These are phyloP conservation scores for Alosa alosa DNA, from an alignment of 2,113 vertebrate species.

Conservation along the genomic window DNA sequence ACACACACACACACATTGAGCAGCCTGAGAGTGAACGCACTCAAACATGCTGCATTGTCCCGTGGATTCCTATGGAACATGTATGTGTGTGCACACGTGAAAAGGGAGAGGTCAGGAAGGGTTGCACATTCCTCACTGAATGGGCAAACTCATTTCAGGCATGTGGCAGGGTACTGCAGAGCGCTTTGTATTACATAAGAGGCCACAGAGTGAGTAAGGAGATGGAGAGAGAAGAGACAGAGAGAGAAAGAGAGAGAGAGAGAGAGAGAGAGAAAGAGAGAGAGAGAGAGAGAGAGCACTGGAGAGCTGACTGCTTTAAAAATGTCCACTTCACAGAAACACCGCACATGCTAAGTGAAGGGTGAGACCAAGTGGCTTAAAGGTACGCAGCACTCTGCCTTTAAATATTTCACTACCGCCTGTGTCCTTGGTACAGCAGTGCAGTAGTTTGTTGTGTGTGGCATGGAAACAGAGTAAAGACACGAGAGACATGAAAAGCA, in stretches of 20 bases:
- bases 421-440: background rate
- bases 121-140: conserved; percentile 6
- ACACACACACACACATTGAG: background rate
- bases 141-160: conserved; percentile 6
- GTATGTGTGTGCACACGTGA: background rate
- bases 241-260: too few relatives aligned
- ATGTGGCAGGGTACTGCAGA: background rate
- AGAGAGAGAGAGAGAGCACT: background rate
- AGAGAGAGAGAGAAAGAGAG: background rate
- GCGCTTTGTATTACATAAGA: background rate
- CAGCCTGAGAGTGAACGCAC: background rate
- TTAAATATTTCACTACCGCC: background rate
- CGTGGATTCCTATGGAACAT: background rate
- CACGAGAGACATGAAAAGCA: background rate
- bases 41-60: background rate
- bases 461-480: background rate
- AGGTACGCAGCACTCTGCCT: background rate
- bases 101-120: background rate
- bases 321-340: background rate
- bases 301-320: background rate
- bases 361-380: background rate
- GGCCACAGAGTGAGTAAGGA: background rate
- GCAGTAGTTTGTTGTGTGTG: background rate
- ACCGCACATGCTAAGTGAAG: background rate
- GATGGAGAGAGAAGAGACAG: background rate